Base-by-base conservation (phyloP, 2,888 invertebrate species). In the Oscheius sp. region DNA sequence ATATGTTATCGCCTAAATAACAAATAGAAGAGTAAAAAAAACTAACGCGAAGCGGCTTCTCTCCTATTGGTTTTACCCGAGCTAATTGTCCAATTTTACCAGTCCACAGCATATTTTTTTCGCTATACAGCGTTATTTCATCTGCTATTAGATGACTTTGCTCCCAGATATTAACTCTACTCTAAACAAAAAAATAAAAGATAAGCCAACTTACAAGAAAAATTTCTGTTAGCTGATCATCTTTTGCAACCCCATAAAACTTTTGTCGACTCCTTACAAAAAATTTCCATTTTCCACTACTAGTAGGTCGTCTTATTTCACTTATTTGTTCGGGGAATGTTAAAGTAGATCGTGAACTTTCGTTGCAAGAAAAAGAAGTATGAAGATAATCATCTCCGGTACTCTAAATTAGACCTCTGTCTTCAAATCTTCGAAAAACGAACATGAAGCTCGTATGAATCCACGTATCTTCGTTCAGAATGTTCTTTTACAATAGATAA, bases 21-120 rank as follows among this genome's bases (percentile, higher is more conserved):
- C 12, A 8, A 44, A 36, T n/a, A 9, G n/a, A 65, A 51, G 12
- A 62, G 4, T 17, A 9, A 14, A 32, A 24, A 2, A 30, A 32
- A 9, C 54, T 33, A 6, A 54, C 54, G 32, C 33, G 30, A 17
- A 54, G 6, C 5, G 47, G 22, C 24, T 51, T 30, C n/a, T 2
- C 30, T n/a, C 17, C 51, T 30, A 32, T 20, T 17, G 17, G 12
- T 30, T 32, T 51, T 14, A 32, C 30, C 6, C 28, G 28, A 4
- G 30, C 51, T 30, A 20, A 4, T 17, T 28, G 5, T 24, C 64
- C 68, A 2, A 63, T 54, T 12, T 32, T 33, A 9, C 65, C 66
- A n/a, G 26, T 69, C 67, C 63, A 70, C n/a, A 68, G 8, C 62
- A 45, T 41, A 20, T 67, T 61, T 49, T 57, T 33, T 28, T 14